Percentiles rank a stretch among this genome's conserved stretches.
These are phyloP conservation scores for Pemphredon lugubris DNA, from an alignment of 2,888 invertebrate genomes.

Conservation along the genomic window DNA sequence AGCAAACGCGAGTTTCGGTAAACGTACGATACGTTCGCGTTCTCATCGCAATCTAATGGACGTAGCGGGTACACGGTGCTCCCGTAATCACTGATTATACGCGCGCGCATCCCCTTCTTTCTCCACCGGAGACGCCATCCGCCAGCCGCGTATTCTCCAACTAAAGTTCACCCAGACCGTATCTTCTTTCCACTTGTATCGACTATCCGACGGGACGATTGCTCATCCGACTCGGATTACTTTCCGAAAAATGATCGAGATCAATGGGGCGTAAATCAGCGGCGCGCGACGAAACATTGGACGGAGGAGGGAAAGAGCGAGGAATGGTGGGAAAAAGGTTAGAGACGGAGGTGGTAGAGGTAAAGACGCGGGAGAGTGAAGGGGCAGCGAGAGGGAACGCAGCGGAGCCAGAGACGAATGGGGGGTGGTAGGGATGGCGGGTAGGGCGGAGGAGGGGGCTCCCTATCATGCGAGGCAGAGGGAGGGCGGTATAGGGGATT, in stretches of 20 bases:
- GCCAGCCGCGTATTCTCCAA: too few species aligned
- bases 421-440: conserved; percentile 40
- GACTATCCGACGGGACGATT: too few species aligned
- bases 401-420: conserved; percentile 59
- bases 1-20: too few species aligned
- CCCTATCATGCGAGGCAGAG: conserved; percentile 49
- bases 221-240: too few species aligned
- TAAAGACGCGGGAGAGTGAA: conserved; percentile 23
- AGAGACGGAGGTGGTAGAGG: conserved; percentile 9
- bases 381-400: conserved; percentile 9
- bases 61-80: conserved; percentile 33
- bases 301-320: conserved; percentile 11
- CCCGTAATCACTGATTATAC: too few species aligned
- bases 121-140: too few species aligned
- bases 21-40: too few species aligned
- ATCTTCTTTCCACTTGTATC: too few species aligned
- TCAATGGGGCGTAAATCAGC: conserved; percentile 5
- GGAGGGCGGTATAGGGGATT: conserved; percentile 78
- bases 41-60: conserved; percentile 1
- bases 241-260: conserved; percentile 38
- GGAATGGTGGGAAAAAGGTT: conserved; percentile 6
- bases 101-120: too few species aligned
- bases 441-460: conserved; percentile 40
- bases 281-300: too few species aligned
- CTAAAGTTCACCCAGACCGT: too few species aligned